Evolutionary conservation across 2,113 vertebrate species (phyloP).

Genomic region (Pelobates fuscus): DNA sequence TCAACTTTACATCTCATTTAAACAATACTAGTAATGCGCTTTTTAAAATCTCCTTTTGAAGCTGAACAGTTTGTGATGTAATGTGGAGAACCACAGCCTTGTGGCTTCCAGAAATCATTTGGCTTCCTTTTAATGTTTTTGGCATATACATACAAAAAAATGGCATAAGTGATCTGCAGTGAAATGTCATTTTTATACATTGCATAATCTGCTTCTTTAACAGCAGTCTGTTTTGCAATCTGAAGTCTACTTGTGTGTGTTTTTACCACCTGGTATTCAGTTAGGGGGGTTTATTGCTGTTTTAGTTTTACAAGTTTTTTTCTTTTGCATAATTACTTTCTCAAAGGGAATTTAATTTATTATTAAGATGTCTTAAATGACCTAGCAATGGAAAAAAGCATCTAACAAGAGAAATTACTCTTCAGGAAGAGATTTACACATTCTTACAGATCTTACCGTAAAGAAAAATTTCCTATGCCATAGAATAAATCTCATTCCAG

Average conservation of each 20-base stretch:
- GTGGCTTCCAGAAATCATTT: conserved; percentile 33
- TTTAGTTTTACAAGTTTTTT: no score
- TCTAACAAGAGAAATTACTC: no score
- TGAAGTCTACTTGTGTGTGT: conserved; percentile 11
- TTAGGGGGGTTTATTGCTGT: neutral
- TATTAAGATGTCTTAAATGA: no score
- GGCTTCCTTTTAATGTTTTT: conserved; percentile 28
- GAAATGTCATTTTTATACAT: conserved; percentile 20
- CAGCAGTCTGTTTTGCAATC: conserved; percentile 17
- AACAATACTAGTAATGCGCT: no score
- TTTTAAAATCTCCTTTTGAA: neutral
- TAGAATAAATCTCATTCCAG: no score
- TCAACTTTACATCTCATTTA: no score
- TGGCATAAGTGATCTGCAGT: conserved; percentile 30
- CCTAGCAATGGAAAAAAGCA: no score
- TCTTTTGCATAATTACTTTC: no score
- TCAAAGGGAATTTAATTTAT: no score
- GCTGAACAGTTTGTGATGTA: neutral
- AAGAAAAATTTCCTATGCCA: no score
- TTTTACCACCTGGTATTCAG: conserved; percentile 10
- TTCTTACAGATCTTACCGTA: no score
- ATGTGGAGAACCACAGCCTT: neutral
- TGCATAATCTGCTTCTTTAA: conserved; percentile 14
- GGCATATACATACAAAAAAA: conserved; percentile 20
- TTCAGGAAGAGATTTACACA: no score